Evolutionary conservation across 2,888 invertebrate species (phyloP).

Genomic region (Orthonevra nobilis): DNA sequence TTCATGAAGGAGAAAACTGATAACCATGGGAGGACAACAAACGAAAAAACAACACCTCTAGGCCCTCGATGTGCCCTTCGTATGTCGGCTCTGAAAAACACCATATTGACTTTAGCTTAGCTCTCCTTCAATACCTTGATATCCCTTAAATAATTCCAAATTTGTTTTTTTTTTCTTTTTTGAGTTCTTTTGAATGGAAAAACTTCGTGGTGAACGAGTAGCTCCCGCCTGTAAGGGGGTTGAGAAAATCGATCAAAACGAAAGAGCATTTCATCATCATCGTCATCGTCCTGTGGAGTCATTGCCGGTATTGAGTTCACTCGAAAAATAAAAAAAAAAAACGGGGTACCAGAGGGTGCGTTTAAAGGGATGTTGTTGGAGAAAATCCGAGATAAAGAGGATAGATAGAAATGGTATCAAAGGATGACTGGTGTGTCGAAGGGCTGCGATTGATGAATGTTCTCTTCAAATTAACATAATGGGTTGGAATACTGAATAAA

Average conservation of each 20-base stretch:
- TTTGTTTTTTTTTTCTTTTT: no score
- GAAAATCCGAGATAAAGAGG: no score
- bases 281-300: conserved; percentile 3
- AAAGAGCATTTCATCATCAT: conserved; percentile 66
- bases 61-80: conserved; percentile 30
- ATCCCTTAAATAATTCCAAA: conserved; percentile 54
- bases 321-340: no score
- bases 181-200: no score
- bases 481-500: no score
- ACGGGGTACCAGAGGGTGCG: no score
- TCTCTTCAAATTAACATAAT: no score
- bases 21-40: not conserved
- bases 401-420: no score
- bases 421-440: no score
- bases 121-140: conserved; percentile 31
- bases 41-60: not conserved
- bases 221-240: conserved; percentile 15
- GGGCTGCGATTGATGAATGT: no score
- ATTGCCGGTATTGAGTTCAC: not conserved
- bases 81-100: conserved; percentile 36
- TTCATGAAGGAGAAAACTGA: conserved; percentile 27
- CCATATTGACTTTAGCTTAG: conserved; percentile 37
- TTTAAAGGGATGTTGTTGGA: no score
- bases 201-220: no score
- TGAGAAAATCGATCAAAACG: conserved; percentile 67